These are phyloP conservation scores for Galagoides demidoff DNA, from an alignment of 2,797 vertebrate genomes.

Conservation along the genomic window DNA sequence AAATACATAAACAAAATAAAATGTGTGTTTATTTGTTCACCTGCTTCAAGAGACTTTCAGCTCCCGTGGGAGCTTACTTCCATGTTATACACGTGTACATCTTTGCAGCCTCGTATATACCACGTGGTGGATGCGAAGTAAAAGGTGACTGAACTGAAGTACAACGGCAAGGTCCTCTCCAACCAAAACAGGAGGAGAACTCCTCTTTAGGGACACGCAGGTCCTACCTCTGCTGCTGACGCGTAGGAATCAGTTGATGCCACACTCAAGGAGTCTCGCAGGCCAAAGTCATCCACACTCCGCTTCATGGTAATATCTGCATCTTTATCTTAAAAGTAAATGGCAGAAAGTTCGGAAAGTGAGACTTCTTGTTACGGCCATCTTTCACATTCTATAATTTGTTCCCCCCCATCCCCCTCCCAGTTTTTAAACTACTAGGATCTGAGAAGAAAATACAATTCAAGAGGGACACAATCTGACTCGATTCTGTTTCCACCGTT, in stretches of 20 bases:
- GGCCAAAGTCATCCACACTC: conserved; percentile 89
- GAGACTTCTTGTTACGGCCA: not conserved
- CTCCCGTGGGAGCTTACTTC: not conserved
- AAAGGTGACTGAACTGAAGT: not conserved
- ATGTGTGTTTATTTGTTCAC: not conserved
- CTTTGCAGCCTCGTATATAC: not conserved
- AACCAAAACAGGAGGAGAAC: not conserved
- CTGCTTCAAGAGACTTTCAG: not conserved
- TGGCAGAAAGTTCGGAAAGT: not conserved
- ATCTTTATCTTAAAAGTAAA: conserved; percentile 89
- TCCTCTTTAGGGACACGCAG: not conserved
- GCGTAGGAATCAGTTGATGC: conserved; percentile 96
- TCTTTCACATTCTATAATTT: not conserved
- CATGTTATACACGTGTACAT: not conserved
- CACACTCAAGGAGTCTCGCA: conserved; percentile 93
- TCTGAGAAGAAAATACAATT: conserved; percentile 13
- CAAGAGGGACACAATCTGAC: not conserved
- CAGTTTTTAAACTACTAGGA: not conserved
- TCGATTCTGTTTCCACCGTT: not conserved
- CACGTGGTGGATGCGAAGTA: not conserved
- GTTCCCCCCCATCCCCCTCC: too few species aligned
- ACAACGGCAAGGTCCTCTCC: not conserved
- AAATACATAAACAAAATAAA: not conserved
- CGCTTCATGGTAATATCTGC: conserved; percentile 89
- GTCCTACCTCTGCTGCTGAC: conserved; percentile 95